Base-by-base conservation (phyloP, 64 coral and sea anemone species). In the Dendronephthya gigantea region DNA sequence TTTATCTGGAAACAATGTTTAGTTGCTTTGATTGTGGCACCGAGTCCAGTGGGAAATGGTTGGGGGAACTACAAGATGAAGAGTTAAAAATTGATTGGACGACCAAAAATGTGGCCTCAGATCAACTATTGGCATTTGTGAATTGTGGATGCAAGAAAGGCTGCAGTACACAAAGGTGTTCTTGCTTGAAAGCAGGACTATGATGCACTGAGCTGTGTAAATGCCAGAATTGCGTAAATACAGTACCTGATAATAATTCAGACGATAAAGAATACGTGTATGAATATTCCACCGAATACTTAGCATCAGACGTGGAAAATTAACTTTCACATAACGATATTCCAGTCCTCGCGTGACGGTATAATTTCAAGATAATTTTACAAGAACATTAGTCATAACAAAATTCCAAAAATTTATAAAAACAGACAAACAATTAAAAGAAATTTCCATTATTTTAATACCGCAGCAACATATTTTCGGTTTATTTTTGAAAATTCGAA, bases 1-100 rank as follows among this genome's bases (percentile, higher is more conserved):
- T 94, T 82, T 36, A 19, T 94, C 41, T 94, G 88, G 85, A 94
- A 90, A 48, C 22, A 85, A 48, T 62, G 88, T 50, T 49, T 94
- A 39, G n/a, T 84, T 14, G 43, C 82, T 68, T 40, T 23, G 35
- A 85, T 85, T 35, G 2, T 23, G 65, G 30, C 17, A 19, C 88
- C 83, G 48, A n/a, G 23, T 81, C 88, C 85, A 41, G 82, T 88
- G 81, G 88, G 86, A 15, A 66, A 93, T 15, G 92, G 86, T 6
- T 94, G 92, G 89, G 38, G 33, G 27, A 25, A n/a, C n/a, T 88
- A 31, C 84, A 40, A 48, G 66, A 83, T 11, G 68, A 70, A 19
- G 0, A 62, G 3, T 23, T 93, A 32, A 49, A 56, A 88, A 81
- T 93, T 15, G 59, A 84, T 34, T 89, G 91, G 84, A 90, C 84